Conservation (phyloP, 2,113 vertebrate species). For the Neolamprologus sp. region DNA sequence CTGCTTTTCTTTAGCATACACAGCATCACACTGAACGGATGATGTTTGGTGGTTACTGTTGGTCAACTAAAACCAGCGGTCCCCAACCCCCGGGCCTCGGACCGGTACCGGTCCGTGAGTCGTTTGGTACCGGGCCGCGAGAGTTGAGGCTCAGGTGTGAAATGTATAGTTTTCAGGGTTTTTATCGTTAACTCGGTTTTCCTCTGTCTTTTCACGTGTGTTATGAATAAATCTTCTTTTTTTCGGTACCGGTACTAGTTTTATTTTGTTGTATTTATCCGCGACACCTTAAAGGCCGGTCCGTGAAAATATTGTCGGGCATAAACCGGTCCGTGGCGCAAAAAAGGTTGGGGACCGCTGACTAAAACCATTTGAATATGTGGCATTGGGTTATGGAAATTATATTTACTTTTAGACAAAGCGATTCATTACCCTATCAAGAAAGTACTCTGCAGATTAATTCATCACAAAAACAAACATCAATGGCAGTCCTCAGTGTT, state of each 20-base stretch:
- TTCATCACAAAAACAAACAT: not conserved
- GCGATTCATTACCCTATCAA: not conserved
- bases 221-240: no score
- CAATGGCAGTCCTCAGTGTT: not conserved
- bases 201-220: rapidly evolving
- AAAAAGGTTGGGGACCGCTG: no score
- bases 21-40: not conserved
- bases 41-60: not conserved
- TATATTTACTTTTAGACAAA: not conserved
- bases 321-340: no score
- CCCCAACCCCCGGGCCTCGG: no score
- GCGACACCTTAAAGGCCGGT: no score
- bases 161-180: no score
- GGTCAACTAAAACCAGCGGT: not conserved
- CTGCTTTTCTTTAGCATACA: not conserved
- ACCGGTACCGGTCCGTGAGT: no score
- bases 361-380: not conserved
- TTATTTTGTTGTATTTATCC: no score
- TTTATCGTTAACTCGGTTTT: rapidly evolving
- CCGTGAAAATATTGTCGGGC: rapidly evolving
- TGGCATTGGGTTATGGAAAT: not conserved
- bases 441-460: not conserved
- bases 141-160: no score
- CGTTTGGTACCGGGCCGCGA: rapidly evolving
- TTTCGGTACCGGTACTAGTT: no score